phyloP scores from a whole-genome alignment of 2,888 invertebrate genomes.

The Drosophila buzzatii region DNA sequence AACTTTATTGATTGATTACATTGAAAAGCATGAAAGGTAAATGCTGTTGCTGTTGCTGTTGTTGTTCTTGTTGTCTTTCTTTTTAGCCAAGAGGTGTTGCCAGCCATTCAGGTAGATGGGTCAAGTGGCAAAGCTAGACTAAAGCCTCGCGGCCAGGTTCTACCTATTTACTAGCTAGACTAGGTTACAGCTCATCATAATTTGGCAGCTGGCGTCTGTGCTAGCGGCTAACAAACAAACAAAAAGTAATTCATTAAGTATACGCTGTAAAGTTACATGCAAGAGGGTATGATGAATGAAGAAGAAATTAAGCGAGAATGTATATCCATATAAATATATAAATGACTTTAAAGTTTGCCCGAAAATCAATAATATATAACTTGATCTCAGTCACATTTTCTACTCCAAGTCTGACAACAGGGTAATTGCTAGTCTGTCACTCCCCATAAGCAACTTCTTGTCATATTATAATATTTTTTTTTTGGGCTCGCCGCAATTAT shows the following conservation, averaged over 20 bases:
- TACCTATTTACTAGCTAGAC: slow-evolving; percentile 27
- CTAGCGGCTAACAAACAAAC: slow-evolving; percentile 51
- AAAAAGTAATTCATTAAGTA: slow-evolving; percentile 26
- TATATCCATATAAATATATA: background rate
- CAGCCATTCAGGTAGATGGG: slow-evolving; percentile 7
- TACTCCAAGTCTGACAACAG: background rate
- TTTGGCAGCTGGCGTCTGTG: slow-evolving; percentile 53
- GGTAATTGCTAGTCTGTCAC: background rate
- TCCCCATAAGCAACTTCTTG: background rate
- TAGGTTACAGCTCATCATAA: slow-evolving; percentile 56
- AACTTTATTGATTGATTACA: slow-evolving; percentile 57
- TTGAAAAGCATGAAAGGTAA: slow-evolving; percentile 12
- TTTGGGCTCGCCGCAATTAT: slow-evolving; percentile 56
- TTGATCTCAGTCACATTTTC: fast-evolving
- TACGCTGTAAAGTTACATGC: background rate
- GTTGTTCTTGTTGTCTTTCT: slow-evolving; percentile 6
- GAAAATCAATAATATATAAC: no score
- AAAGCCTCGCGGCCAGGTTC: slow-evolving; percentile 30
- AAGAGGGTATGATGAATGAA: background rate
- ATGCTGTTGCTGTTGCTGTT: background rate
- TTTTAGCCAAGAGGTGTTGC: slow-evolving; percentile 43
- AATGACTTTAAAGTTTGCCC: background rate
- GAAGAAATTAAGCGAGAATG: background rate
- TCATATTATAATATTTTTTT: background rate
- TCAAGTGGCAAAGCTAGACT: slow-evolving; percentile 5